Evolutionary conservation across 2,888 invertebrate genomes (phyloP), one percentile per base, ranked within the genome.

Genomic region (Mimachlamys varia): DNA sequence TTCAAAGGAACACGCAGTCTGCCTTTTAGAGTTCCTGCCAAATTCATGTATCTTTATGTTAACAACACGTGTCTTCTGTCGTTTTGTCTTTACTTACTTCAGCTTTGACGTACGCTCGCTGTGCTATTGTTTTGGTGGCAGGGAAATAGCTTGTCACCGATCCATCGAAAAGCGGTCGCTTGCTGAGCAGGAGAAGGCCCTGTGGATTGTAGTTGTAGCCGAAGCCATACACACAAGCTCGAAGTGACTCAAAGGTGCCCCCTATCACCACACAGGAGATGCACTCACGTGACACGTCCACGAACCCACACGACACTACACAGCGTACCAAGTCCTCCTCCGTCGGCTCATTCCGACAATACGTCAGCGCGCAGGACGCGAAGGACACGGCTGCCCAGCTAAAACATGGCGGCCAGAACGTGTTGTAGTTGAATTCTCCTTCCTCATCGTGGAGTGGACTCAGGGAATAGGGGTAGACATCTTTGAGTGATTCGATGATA

Each of bases 131-230:
- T 33, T 91, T 91, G n/a, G 53, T 88, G 27, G 90, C 50, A 0
- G 91, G 91, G 17, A 89, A 88, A 62, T 90, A 94, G 58, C 88
- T 89, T 0, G 89, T 90, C 22, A 89, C 62, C 19, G 87, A 89
- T 0, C 90, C 90, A 19, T 92, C 87, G 15, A 10, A 33, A 17
- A 94, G 76, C 0, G 92, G 92, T 0, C 58, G 89, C 87, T 92
- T 93, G 87, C 94, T 94, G 5, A 94, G 88, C 50, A 94, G 27
- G 27, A 94, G 62, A 33, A 93, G 87, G 0, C 93, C 94, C 13
- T 92, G 92, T 0, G 92, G 90, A 90, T 94, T 94, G 76, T 92
- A 92, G 10, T 89, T 88, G 13, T 91, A 89, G n/a, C 92, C 92
- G 15, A 87, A 37, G 55, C 91, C 89, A 0, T 53, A 38, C 12